Percentiles rank a stretch among this genome's conserved stretches.
Evolutionary conservation across 1,140 invertebrate species (phyloP).

Genomic region (Scylla paramamosain): DNA sequence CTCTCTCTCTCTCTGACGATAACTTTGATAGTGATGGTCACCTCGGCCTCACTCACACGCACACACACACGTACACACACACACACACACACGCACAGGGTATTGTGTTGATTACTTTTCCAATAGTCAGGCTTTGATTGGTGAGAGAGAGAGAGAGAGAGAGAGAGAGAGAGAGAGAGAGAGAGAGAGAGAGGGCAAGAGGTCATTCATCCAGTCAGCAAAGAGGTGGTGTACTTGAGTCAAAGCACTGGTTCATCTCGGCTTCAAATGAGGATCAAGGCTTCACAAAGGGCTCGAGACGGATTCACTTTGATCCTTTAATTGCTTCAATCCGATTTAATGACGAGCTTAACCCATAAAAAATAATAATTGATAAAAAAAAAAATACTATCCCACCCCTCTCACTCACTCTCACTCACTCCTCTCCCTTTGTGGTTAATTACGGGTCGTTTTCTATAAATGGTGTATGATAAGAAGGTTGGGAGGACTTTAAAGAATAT

Average conservation of each 20-base stretch:
- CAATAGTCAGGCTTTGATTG: neutral
- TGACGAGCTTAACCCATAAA: neutral
- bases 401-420: too few relatives aligned
- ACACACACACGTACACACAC: slow-evolving; percentile 11
- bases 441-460: neutral
- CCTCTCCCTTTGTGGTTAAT: neutral
- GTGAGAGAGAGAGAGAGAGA: slow-evolving; percentile 8
- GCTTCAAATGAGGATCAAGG: slow-evolving; percentile 8
- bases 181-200: neutral
- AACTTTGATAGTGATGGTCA: slow-evolving; percentile 10
- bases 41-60: neutral
- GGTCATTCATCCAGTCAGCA: neutral
- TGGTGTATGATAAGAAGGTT: neutral
- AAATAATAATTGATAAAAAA: neutral
- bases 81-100: neutral
- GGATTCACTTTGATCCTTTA: neutral
- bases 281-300: neutral
- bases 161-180: slow-evolving; percentile 20
- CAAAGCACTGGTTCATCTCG: neutral
- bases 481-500: neutral
- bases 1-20: neutral
- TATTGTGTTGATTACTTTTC: slow-evolving; percentile 24
- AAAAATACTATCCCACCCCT: neutral
- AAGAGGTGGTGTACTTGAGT: neutral
- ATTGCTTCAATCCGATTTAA: slow-evolving; percentile 1